Percentiles rank a stretch among this genome's conserved stretches.
phyloP scores from a whole-genome alignment of 2,797 vertebrate species.

The Pangasius macronema region DNA sequence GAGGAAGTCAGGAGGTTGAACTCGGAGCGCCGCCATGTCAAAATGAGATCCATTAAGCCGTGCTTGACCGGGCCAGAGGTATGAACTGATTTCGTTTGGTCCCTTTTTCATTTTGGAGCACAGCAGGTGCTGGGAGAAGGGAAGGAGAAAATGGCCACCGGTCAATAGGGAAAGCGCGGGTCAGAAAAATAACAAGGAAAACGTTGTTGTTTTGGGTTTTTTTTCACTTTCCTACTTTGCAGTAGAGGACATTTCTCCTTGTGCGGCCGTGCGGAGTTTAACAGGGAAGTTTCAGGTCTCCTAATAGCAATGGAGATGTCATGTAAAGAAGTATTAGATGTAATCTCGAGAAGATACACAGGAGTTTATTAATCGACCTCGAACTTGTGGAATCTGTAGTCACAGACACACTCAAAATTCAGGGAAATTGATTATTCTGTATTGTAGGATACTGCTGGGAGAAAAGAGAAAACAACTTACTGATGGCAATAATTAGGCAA shows the following conservation, averaged over 20 bases:
- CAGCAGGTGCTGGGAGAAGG: slow-evolving; percentile 68
- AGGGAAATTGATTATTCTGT: too few relatives aligned
- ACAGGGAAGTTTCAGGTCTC: background rate
- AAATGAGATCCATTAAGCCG: slow-evolving; percentile 66
- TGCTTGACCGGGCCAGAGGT: slow-evolving; percentile 69
- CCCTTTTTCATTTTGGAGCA: slow-evolving; percentile 74
- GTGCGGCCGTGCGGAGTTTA: background rate
- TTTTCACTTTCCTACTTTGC: slow-evolving; percentile 28
- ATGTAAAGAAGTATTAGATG: background rate
- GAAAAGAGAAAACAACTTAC: too few relatives aligned
- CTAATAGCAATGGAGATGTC: background rate
- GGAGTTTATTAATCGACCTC: background rate
- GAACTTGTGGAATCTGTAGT: background rate
- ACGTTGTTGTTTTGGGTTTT: background rate
- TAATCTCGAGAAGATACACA: background rate
- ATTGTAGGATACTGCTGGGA: too few relatives aligned
- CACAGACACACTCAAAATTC: background rate
- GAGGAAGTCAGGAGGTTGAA: slow-evolving; percentile 65
- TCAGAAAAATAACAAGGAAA: slow-evolving; percentile 43
- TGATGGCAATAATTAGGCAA: too few relatives aligned
- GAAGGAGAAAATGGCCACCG: slow-evolving; percentile 19
- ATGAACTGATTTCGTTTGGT: slow-evolving; percentile 63
- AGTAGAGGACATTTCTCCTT: slow-evolving; percentile 11
- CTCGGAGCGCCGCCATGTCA: slow-evolving; percentile 63
- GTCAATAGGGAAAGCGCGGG: slow-evolving; percentile 10